Evolutionary conservation across 2,113 vertebrate genomes (phyloP).

Genomic region (Lipophrys pholis): DNA sequence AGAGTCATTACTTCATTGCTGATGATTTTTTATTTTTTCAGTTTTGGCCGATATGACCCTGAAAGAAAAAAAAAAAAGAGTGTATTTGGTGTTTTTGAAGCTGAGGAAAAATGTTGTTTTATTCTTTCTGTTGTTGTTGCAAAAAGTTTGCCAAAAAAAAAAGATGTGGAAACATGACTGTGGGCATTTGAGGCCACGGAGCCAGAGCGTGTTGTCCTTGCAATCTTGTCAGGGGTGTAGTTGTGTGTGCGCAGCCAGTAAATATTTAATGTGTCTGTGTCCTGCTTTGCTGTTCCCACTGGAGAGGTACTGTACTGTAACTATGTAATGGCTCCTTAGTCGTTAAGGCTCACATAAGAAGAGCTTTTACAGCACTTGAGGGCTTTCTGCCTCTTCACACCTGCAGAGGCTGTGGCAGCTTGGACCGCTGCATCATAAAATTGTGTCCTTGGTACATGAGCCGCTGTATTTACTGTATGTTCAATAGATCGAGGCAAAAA

Average conservation of each 20-base stretch:
- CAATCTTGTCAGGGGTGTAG: constrained; percentile 42
- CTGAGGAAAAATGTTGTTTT: too few species aligned
- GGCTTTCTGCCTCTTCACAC: constrained; percentile 5
- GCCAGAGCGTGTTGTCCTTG: constrained; percentile 44
- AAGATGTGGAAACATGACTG: not conserved
- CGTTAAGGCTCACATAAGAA: constrained; percentile 20
- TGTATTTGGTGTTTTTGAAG: not conserved
- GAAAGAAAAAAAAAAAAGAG: not conserved
- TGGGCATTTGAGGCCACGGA: constrained; percentile 36
- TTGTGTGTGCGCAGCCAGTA: constrained; percentile 40
- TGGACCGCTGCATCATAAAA: not conserved
- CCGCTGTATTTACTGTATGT: not conserved
- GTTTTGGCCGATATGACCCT: not conserved
- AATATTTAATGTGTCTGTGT: constrained; percentile 65
- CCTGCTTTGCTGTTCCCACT: constrained; percentile 50
- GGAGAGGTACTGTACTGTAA: constrained; percentile 29
- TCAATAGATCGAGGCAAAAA: not conserved
- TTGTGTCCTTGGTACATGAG: not conserved
- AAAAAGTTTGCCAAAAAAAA: not conserved
- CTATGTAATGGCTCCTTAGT: constrained; percentile 21
- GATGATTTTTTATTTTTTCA: constrained; percentile 5
- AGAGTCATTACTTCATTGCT: constrained; percentile 4
- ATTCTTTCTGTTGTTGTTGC: not conserved
- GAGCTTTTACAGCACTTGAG: constrained; percentile 10
- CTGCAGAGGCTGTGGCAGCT: constrained; percentile 9